A percentile compares a stretch with the other conserved stretches of the same genome.
These are phyloP conservation scores for Anas platyrhynchos DNA, from an alignment of 2,113 vertebrate species.

Conservation along the genomic window DNA sequence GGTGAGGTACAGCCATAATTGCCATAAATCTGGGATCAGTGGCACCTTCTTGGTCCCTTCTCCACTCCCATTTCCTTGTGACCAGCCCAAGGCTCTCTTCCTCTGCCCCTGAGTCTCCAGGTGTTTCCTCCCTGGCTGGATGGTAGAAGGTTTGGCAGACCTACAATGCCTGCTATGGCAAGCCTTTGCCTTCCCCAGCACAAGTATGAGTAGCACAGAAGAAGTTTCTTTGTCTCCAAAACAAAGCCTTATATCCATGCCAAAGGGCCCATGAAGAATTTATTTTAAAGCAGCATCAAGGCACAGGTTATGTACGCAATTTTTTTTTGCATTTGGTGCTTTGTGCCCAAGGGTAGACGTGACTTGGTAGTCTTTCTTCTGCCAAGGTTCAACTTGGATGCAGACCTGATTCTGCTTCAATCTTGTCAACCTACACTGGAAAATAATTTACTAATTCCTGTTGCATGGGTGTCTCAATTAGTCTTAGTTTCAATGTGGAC, in stretches of 20 bases:
- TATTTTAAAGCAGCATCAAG: not conserved
- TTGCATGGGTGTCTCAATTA: not conserved
- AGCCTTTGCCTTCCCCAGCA: not conserved
- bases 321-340: rapidly evolving
- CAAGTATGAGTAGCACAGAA: not conserved
- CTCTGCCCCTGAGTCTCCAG: rapidly evolving
- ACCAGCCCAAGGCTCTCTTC: not conserved
- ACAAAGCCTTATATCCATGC: not conserved
- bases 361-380: not conserved
- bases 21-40: not conserved
- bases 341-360: rapidly evolving
- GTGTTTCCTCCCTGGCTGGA: not conserved
- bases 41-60: not conserved
- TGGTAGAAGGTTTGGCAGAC: not conserved
- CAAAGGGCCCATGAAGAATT: not conserved
- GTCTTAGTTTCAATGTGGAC: not conserved
- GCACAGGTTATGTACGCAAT: not conserved
- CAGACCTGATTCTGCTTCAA: not conserved
- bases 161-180: rapidly evolving
- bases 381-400: not conserved
- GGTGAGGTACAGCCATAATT: not conserved
- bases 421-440: not conserved
- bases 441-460: not conserved
- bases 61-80: not conserved
- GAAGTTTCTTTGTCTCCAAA: not conserved